phyloP scores from a whole-genome alignment of 2,888 invertebrate species.

The Parnassius orleans region DNA sequence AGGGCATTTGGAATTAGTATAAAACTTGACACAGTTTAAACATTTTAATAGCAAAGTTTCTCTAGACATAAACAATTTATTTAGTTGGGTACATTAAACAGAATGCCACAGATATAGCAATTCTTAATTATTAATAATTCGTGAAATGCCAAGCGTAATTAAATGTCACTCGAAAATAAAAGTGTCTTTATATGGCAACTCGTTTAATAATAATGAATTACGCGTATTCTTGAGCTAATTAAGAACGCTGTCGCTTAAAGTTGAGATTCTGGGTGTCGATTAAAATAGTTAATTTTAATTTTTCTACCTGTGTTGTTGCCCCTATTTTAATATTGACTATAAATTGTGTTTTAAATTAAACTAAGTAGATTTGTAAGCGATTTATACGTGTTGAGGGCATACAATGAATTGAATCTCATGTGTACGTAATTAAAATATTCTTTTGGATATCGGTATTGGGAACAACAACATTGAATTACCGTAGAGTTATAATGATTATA shows the following conservation, averaged over 20 bases:
- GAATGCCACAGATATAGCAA: constrained; percentile 17
- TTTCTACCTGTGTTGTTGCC: constrained; percentile 13
- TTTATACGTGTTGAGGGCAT: constrained; percentile 11
- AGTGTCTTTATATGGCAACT: constrained; percentile 42
- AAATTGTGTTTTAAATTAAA: constrained; percentile 20
- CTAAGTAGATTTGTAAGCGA: constrained; percentile 5
- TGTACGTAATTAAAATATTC: constrained; percentile 8
- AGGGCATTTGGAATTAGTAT: neutral
- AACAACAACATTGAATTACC: neutral
- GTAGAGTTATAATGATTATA: too few species aligned
- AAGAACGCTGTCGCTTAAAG: constrained; percentile 9
- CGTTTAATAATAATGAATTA: constrained; percentile 44
- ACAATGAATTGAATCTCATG: constrained; percentile 13
- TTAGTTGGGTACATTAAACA: constrained; percentile 2
- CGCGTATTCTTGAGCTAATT: constrained; percentile 12
- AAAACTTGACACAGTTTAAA: constrained; percentile 4
- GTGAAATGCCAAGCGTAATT: constrained; percentile 38
- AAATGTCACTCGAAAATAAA: constrained; percentile 45
- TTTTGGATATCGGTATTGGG: constrained; percentile 1
- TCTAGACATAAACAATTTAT: constrained; percentile 9
- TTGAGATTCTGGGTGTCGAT: constrained; percentile 11
- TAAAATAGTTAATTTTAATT: constrained; percentile 22
- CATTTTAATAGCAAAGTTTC: constrained; percentile 11
- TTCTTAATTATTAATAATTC: constrained; percentile 37
- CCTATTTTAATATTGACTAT: constrained; percentile 14